Conservation (phyloP, 2,113 vertebrate species). For the Prietella phreatophila region DNA sequence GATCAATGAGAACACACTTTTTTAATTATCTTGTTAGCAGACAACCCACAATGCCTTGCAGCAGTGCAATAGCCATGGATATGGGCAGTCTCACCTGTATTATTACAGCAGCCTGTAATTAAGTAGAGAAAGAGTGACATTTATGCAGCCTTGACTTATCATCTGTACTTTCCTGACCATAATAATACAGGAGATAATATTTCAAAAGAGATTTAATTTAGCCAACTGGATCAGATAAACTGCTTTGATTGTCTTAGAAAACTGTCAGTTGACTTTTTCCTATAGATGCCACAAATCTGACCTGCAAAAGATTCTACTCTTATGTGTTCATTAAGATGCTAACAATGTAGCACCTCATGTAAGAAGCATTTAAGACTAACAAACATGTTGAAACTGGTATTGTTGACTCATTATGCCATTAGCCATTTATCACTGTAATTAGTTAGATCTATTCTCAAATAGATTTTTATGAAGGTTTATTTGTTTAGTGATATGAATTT, state of each 20-base stretch:
- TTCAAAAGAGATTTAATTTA: background rate
- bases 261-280: background rate
- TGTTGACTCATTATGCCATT: background rate
- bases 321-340: background rate
- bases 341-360: background rate
- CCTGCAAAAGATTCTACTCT: background rate
- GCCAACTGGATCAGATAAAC: background rate
- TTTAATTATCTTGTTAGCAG: background rate
- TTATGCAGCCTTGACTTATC: slow-evolving; percentile 6
- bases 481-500: background rate
- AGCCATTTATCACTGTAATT: background rate
- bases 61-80: background rate
- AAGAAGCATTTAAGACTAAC: background rate
- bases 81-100: slow-evolving; percentile 13
- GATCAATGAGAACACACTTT: slow-evolving; percentile 4
- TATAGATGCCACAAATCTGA: background rate
- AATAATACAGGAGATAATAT: slow-evolving; percentile 2
- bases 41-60: background rate
- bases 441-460: background rate
- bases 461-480: background rate
- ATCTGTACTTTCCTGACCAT: slow-evolving; percentile 19
- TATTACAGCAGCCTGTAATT: slow-evolving; percentile 13
- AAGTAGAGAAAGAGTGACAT: slow-evolving; percentile 5
- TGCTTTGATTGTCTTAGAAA: background rate
- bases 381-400: background rate